phyloP scores from a whole-genome alignment of 2,888 invertebrate species.

The Tenthredo livida region DNA sequence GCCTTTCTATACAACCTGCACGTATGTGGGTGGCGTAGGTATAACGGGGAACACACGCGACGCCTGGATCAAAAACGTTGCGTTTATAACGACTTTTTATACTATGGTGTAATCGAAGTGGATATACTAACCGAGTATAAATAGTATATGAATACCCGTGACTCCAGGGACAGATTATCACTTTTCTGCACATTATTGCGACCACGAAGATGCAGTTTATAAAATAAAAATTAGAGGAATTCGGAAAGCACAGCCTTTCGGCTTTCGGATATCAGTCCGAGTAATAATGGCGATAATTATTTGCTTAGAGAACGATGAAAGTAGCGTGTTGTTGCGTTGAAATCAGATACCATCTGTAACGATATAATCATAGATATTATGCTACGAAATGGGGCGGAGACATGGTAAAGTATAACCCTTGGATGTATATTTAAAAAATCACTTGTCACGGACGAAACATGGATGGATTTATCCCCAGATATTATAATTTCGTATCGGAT shows the following conservation, averaged over 20 bases:
- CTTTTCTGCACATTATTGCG: background rate
- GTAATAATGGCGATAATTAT: slow-evolving; percentile 35
- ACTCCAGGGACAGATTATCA: background rate
- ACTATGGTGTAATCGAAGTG: slow-evolving; percentile 28
- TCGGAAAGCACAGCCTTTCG: background rate
- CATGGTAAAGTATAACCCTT: slow-evolving; percentile 24
- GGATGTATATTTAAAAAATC: slow-evolving; percentile 41
- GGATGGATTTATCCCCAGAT: slow-evolving; percentile 15
- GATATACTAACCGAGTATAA: background rate
- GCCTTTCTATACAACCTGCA: slow-evolving; percentile 20
- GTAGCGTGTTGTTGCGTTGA: slow-evolving; percentile 47
- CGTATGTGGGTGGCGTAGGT: background rate
- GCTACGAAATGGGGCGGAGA: slow-evolving; percentile 14
- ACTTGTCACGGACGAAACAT: slow-evolving; percentile 42
- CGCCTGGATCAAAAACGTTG: slow-evolving; percentile 39
- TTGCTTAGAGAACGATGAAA: slow-evolving; percentile 36
- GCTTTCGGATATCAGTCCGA: background rate
- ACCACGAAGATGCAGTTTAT: no score
- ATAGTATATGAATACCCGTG: background rate
- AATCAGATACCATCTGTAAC: slow-evolving; percentile 42
- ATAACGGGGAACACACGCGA: slow-evolving; percentile 32
- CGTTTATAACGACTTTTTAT: slow-evolving; percentile 22
- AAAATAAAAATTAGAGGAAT: background rate
- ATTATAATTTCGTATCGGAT: background rate
- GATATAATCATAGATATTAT: slow-evolving; percentile 46